These are phyloP conservation scores for Strigamia transsilvanica DNA, from an alignment of 2,888 invertebrate species.

Conservation along the genomic window DNA sequence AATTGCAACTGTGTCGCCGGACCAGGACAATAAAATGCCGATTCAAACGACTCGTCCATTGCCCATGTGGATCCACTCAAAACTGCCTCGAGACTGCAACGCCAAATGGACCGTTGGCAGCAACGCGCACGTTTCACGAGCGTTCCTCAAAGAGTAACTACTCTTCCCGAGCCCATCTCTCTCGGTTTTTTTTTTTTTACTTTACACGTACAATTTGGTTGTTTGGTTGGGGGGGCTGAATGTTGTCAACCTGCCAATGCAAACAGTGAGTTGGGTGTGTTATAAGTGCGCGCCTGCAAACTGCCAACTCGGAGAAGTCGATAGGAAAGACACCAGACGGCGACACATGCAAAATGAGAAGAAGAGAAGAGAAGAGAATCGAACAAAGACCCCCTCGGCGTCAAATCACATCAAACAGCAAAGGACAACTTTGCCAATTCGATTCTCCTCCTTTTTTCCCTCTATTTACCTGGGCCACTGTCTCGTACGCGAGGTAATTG, in stretches of 20 bases:
- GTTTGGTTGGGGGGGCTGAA: not conserved
- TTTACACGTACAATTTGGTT: too few species aligned
- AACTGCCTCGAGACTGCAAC: not conserved
- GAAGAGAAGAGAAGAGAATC: not conserved
- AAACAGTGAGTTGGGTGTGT: not conserved
- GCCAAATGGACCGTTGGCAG: not conserved
- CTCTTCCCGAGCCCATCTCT: not conserved
- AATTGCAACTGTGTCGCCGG: not conserved
- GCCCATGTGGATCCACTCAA: not conserved
- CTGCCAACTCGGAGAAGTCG: not conserved
- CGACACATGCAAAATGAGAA: constrained; percentile 6
- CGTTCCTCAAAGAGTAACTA: not conserved
- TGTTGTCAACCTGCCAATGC: constrained; percentile 24
- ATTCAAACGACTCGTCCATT: constrained; percentile 19
- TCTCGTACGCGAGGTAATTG: constrained; percentile 87
- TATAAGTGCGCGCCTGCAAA: not conserved
- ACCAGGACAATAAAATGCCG: not conserved
- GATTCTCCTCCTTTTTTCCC: not conserved
- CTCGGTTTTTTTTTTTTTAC: not conserved
- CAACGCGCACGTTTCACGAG: not conserved
- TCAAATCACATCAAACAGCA: constrained; percentile 13
- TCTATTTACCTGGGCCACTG: constrained; percentile 75
- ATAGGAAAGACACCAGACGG: not conserved
- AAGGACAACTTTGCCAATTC: not conserved
- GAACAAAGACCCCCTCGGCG: not conserved